Evolutionary conservation across 2,888 invertebrate genomes (phyloP).

Genomic region (Tetragonula carbonaria): DNA sequence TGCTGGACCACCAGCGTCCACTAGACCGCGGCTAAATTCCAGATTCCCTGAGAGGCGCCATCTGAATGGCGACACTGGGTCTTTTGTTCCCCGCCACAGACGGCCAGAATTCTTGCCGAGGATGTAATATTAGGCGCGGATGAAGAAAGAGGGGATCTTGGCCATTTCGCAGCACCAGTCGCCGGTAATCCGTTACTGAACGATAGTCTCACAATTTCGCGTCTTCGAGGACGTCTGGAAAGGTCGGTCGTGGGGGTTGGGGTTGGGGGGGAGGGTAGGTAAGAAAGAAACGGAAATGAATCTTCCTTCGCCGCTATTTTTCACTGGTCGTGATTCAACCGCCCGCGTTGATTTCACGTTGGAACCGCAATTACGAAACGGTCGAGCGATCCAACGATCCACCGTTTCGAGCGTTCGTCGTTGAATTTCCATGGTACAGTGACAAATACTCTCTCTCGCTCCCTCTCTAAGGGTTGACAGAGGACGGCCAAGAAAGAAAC

Average conservation of each 20-base stretch:
- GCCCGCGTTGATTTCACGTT: background rate
- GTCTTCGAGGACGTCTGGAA: background rate
- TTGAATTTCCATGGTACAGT: conserved; percentile 38
- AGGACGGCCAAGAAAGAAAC: background rate
- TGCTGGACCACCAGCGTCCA: background rate
- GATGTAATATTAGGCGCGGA: background rate
- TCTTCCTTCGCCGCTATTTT: conserved; percentile 28
- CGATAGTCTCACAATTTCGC: conserved; percentile 3
- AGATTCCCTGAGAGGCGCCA: background rate
- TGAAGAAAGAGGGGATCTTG: background rate
- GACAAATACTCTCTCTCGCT: conserved; percentile 34
- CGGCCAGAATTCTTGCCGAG: no score
- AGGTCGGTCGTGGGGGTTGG: background rate
- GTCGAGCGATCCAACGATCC: conserved; percentile 46
- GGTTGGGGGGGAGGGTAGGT: background rate
- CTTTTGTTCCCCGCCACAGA: background rate
- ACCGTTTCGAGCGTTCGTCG: background rate
- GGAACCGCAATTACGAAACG: conserved; percentile 40
- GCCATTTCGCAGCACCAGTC: background rate
- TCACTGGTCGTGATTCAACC: conserved; percentile 18
- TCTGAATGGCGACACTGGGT: background rate
- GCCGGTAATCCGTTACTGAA: background rate
- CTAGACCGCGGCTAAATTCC: background rate
- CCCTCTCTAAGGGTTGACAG: background rate
- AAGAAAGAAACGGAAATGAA: conserved; percentile 17